Conservation (phyloP, 2,888 invertebrate species). For the Patella pellucida region DNA sequence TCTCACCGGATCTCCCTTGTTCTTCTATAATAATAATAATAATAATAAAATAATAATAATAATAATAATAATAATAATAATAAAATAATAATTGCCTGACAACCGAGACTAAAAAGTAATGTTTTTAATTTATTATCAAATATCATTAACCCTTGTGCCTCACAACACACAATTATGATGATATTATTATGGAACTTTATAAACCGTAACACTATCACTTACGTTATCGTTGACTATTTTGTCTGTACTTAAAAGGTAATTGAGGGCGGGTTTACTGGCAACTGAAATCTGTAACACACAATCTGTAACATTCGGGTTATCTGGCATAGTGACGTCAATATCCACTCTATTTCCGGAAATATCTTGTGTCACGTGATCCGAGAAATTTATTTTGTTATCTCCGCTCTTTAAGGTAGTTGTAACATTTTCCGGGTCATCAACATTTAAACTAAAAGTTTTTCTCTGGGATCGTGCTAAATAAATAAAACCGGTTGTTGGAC, state of each 20-base stretch:
- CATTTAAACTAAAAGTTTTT: constrained; percentile 15
- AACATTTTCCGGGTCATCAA: constrained; percentile 35
- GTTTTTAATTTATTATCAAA: too few species aligned
- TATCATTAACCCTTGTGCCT: too few species aligned
- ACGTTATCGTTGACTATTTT: not conserved
- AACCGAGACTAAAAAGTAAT: too few species aligned
- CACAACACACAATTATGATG: too few species aligned
- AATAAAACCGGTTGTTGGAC: constrained; percentile 39
- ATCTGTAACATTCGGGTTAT: not conserved
- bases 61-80: not conserved
- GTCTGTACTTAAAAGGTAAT: not conserved
- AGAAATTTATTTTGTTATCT: constrained; percentile 29
- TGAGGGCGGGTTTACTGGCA: not conserved
- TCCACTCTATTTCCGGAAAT: constrained; percentile 29
- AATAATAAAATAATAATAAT: too few species aligned
- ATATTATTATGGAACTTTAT: too few species aligned
- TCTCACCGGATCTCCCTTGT: constrained; percentile 25
- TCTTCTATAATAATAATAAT: constrained; percentile 14
- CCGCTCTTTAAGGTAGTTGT: constrained; percentile 25
- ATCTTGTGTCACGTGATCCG: constrained; percentile 30
- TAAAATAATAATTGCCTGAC: too few species aligned
- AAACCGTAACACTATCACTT: too few species aligned
- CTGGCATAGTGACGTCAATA: constrained; percentile 17
- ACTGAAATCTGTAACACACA: not conserved
- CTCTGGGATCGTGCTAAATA: not conserved